Conservation (phyloP, 2,113 vertebrate species). For the Oncorhynchus clarkii region DNA sequence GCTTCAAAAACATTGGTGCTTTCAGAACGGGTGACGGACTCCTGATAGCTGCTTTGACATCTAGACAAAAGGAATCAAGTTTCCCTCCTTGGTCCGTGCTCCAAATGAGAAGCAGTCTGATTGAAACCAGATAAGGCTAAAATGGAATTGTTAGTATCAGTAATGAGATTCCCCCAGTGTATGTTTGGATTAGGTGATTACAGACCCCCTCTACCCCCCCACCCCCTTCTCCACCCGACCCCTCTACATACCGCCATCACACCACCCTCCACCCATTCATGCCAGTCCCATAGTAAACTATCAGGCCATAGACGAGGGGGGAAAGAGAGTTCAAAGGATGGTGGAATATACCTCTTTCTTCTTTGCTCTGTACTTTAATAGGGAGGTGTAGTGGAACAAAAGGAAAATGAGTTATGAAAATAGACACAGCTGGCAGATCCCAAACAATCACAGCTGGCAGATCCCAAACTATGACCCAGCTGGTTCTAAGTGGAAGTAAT, state of each 20-base stretch:
- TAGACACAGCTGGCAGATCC: slow-evolving; percentile 71
- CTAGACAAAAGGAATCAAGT: slow-evolving; percentile 72
- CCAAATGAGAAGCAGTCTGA: slow-evolving; percentile 65
- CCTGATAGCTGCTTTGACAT: slow-evolving; percentile 49
- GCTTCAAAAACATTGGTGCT: slow-evolving; percentile 47
- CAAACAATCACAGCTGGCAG: slow-evolving; percentile 32
- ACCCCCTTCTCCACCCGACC: not conserved
- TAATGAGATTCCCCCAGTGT: slow-evolving; percentile 77
- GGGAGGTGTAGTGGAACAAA: slow-evolving; percentile 68
- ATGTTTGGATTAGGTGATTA: slow-evolving; percentile 82
- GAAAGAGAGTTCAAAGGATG: slow-evolving; percentile 59
- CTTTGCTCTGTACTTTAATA: slow-evolving; percentile 61
- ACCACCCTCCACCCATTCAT: not conserved
- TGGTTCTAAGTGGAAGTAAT: slow-evolving; percentile 71
- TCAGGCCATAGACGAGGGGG: slow-evolving; percentile 15
- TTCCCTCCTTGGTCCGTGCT: slow-evolving; percentile 49
- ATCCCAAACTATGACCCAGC: slow-evolving; percentile 52
- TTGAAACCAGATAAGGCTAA: slow-evolving; percentile 78
- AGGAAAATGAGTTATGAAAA: slow-evolving; percentile 75
- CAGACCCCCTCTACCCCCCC: slow-evolving; percentile 57
- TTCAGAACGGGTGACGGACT: slow-evolving; percentile 52
- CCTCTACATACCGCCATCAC: slow-evolving; percentile 35
- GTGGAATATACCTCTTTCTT: slow-evolving; percentile 65
- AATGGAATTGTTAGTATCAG: slow-evolving; percentile 72
- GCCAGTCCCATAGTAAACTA: slow-evolving; percentile 5